Conservation (phyloP, 2,113 vertebrate genomes). For the Platycercus adscitus region DNA sequence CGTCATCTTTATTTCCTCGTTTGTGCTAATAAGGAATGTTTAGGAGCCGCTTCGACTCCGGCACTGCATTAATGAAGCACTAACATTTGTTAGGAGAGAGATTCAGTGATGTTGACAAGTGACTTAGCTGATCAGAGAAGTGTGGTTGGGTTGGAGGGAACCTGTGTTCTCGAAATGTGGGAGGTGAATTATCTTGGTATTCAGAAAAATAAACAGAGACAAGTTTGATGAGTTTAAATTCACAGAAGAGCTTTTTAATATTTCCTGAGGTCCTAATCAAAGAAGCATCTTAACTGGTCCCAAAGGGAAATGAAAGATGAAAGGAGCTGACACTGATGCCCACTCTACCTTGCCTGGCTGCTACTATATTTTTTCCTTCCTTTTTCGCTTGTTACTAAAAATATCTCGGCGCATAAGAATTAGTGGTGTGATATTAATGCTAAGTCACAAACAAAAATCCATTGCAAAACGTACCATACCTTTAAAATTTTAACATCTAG, state of each 20-base stretch:
- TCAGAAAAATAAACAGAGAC: conserved; percentile 71
- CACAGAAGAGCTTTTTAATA: conserved; percentile 75
- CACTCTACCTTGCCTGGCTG: conserved; percentile 66
- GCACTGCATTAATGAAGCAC: conserved; percentile 59
- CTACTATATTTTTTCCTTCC: background rate
- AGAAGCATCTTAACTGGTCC: conserved; percentile 77
- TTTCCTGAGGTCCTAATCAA: conserved; percentile 80
- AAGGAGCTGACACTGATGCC: conserved; percentile 73
- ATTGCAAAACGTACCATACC: conserved; percentile 20
- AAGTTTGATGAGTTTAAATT: conserved; percentile 74
- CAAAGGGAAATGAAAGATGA: conserved; percentile 74
- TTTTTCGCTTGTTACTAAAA: conserved; percentile 68
- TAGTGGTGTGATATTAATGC: conserved; percentile 56
- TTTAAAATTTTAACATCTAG: conserved; percentile 78
- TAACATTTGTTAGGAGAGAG: conserved; percentile 24
- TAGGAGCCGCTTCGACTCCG: background rate
- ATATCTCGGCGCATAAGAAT: conserved; percentile 69
- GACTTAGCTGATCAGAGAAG: conserved; percentile 64
- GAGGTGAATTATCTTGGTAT: conserved; percentile 47
- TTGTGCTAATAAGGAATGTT: conserved; percentile 43
- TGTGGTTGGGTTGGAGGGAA: conserved; percentile 38
- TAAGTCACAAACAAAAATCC: conserved; percentile 69
- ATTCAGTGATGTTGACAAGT: conserved; percentile 56
- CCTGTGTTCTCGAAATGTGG: conserved; percentile 23
- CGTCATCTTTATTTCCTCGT: background rate